Conservation (phyloP, 1,140 invertebrate genomes). For the Cheumatopsyche charites region DNA sequence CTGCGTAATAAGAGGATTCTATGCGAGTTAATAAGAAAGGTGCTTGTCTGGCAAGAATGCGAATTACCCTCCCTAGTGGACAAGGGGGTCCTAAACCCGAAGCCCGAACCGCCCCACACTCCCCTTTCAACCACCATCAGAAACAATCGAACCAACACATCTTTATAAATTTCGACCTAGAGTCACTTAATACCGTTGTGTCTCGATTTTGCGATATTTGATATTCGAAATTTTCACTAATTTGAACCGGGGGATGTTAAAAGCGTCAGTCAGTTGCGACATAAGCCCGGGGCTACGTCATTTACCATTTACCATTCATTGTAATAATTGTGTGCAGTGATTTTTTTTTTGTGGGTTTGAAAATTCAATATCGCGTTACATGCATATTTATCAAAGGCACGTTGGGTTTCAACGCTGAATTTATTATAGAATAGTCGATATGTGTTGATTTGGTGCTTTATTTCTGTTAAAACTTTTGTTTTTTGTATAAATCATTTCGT, state of each 20-base stretch:
- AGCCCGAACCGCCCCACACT: too few species aligned
- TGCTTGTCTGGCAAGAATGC: slow-evolving; percentile 41
- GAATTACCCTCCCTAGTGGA: slow-evolving; percentile 35
- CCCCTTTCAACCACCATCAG: too few species aligned
- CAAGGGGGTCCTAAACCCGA: background rate
- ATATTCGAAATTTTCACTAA: slow-evolving; percentile 1
- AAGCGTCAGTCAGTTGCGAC: slow-evolving; percentile 3
- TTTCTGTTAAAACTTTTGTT: too few species aligned
- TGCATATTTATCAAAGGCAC: background rate
- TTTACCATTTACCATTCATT: slow-evolving; percentile 44
- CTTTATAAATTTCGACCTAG: background rate
- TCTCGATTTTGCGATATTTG: background rate
- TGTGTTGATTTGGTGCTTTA: too few species aligned
- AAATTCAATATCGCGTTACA: slow-evolving; percentile 21
- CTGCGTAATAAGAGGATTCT: slow-evolving; percentile 38
- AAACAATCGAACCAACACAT: slow-evolving; percentile 13
- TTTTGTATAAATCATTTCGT: too few species aligned
- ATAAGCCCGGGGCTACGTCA: slow-evolving; percentile 33
- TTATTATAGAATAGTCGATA: too few species aligned
- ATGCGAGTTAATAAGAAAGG: slow-evolving; percentile 41
- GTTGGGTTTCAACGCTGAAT: too few species aligned
- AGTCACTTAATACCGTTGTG: background rate
- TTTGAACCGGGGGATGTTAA: background rate
- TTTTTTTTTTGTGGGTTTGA: slow-evolving; percentile 8
- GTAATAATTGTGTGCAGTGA: slow-evolving; percentile 41